Evolutionary conservation across 2,888 invertebrate species (phyloP).

Genomic region (Serripes groenlandicus): DNA sequence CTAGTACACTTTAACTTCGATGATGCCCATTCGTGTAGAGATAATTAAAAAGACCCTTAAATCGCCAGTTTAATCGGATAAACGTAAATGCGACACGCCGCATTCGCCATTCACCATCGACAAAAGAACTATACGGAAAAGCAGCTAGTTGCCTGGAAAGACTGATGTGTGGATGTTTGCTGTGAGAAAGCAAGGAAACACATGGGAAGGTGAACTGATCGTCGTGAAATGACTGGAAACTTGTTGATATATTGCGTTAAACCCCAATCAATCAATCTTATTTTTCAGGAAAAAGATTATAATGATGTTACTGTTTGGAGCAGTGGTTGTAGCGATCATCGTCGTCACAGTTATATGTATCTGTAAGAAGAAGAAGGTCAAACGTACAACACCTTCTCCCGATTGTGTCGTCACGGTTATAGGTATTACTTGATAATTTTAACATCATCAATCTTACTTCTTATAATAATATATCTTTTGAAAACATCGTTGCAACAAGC

Average conservation of each 20-base stretch:
- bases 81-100: too few species aligned
- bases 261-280: background rate
- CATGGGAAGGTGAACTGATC: background rate
- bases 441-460: background rate
- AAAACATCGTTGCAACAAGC: background rate
- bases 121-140: background rate
- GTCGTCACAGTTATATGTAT: background rate
- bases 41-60: too few species aligned
- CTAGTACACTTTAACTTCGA: too few species aligned
- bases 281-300: constrained; percentile 1
- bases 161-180: background rate
- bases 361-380: constrained; percentile 20
- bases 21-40: too few species aligned
- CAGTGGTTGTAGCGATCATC: background rate
- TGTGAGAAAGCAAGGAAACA: background rate
- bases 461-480: background rate
- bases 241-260: background rate
- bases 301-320: background rate
- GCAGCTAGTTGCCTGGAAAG: background rate
- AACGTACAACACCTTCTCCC: constrained; percentile 3
- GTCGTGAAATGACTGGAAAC: background rate
- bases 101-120: too few species aligned
- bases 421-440: background rate
- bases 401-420: background rate
- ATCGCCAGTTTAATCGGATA: too few species aligned